phyloP scores from a whole-genome alignment of 2,797 vertebrate genomes.

The Monodelphis domestica region DNA sequence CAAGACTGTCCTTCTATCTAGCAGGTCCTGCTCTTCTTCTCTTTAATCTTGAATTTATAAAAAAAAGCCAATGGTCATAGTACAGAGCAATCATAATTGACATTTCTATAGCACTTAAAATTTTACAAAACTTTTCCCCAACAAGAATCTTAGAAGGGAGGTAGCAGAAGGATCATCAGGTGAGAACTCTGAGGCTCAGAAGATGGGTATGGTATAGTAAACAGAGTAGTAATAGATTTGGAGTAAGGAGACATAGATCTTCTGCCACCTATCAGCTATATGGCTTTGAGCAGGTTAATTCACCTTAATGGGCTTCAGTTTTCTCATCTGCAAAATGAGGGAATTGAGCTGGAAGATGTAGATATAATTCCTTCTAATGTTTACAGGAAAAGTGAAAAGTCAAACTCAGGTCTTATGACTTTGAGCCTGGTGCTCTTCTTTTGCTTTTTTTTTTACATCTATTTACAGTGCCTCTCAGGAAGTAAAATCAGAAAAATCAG shows the following conservation, averaged over 20 bases:
- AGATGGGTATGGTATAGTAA: not conserved
- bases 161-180: not conserved
- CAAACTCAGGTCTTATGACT: not conserved
- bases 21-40: too few species aligned
- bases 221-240: not conserved
- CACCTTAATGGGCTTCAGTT: too few species aligned
- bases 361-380: not conserved
- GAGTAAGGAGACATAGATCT: not conserved
- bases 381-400: not conserved
- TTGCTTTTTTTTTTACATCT: too few species aligned
- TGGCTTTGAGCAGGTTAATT: not conserved
- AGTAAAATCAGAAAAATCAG: not conserved
- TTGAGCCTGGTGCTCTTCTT: too few species aligned
- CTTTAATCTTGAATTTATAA: too few species aligned
- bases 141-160: not conserved
- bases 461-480: not conserved
- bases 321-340: too few species aligned
- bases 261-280: not conserved
- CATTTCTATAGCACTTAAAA: too few species aligned
- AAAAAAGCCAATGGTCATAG: too few species aligned
- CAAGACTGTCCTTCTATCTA: too few species aligned
- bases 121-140: too few species aligned
- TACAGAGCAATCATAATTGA: too few species aligned
- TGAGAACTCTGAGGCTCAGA: not conserved
- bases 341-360: not conserved